phyloP scores from a whole-genome alignment of 1,140 invertebrate species.

The Trachelipus rathkii region DNA sequence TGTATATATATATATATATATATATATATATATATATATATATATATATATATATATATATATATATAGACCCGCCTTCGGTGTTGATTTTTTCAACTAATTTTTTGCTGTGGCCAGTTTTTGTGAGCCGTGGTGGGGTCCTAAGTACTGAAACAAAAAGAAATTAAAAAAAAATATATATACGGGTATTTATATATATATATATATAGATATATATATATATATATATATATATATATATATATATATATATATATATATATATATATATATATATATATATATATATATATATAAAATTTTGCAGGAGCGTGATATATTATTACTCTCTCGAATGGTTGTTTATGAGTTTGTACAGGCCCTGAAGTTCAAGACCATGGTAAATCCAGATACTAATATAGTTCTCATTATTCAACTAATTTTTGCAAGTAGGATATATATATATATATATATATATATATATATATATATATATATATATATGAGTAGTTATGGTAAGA shows the following conservation, averaged over 20 bases:
- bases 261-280: neutral
- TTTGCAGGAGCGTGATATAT: constrained; percentile 82
- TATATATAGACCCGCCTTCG: no score
- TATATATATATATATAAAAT: constrained; percentile 19
- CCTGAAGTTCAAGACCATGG: constrained; percentile 86
- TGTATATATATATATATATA: no score
- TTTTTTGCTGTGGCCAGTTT: no score
- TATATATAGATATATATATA: neutral
- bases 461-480: no score
- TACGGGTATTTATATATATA: neutral
- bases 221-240: constrained; percentile 7
- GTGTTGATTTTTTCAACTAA: no score
- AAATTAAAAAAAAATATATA: no score
- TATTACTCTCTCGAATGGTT: constrained; percentile 80
- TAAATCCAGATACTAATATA: constrained; percentile 92
- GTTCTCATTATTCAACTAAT: constrained; percentile 83
- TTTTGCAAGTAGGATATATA: constrained; percentile 61
- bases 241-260: neutral
- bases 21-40: no score
- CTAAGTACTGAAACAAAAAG: no score
- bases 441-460: no score
- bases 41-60: no score
- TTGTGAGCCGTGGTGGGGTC: no score
- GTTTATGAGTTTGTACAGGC: constrained; percentile 92
- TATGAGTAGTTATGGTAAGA: no score